Percentiles rank a stretch among this genome's conserved stretches.
These are phyloP conservation scores for Ciconia nigra DNA, from an alignment of 2,797 vertebrate species.

Conservation along the genomic window DNA sequence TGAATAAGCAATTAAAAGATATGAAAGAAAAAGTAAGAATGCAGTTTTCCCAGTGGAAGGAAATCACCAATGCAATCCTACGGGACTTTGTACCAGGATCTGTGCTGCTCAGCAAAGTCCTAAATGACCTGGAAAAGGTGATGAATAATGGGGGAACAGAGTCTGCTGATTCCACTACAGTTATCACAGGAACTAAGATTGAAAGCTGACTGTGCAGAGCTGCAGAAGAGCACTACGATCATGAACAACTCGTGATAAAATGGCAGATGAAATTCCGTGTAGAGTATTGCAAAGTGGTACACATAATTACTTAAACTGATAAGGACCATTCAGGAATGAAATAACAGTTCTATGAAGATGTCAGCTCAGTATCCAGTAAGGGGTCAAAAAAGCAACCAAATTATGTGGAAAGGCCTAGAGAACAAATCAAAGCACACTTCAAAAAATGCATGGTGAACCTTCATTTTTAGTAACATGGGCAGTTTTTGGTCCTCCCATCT, in stretches of 20 bases:
- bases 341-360: background rate
- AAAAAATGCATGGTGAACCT: background rate
- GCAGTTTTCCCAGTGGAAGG: background rate
- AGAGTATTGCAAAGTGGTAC: background rate
- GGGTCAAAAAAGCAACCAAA: background rate
- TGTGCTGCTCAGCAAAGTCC: slow-evolving; percentile 29
- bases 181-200: background rate
- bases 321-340: background rate
- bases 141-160: slow-evolving; percentile 16
- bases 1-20: background rate
- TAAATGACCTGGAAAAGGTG: slow-evolving; percentile 40
- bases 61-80: background rate
- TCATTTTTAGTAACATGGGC: background rate
- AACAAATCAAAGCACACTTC: background rate
- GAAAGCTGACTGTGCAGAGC: slow-evolving; percentile 42
- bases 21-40: background rate
- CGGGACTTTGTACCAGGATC: background rate
- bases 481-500: background rate
- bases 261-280: background rate
- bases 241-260: background rate
- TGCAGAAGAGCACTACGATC: background rate
- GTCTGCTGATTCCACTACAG: slow-evolving; percentile 22
- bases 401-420: background rate
- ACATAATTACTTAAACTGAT: background rate
- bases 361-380: background rate